Percentiles rank a stretch among this genome's conserved stretches.
Evolutionary conservation across 2,797 vertebrate species (phyloP).

Genomic region (Cirrhinus mrigala): DNA sequence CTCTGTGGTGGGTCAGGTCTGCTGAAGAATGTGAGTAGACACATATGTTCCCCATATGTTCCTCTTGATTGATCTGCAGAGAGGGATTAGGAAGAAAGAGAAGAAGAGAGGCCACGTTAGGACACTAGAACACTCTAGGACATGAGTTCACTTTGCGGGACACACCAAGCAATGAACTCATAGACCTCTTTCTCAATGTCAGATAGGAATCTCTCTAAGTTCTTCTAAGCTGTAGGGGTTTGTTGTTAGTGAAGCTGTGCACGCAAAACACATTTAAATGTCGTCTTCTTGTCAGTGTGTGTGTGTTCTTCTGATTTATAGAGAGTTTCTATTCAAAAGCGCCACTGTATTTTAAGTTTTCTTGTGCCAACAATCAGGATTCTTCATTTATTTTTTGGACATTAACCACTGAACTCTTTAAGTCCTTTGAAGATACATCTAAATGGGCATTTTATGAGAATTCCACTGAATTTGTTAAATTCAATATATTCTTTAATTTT

Average conservation of each 20-base stretch:
- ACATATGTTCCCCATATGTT: constrained; percentile 43
- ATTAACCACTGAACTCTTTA: constrained; percentile 22
- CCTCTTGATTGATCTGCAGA: constrained; percentile 4
- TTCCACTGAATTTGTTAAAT: constrained; percentile 19
- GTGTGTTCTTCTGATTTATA: constrained; percentile 4
- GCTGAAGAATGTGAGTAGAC: constrained; percentile 29
- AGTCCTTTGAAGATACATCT: constrained; percentile 36
- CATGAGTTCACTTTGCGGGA: constrained; percentile 40
- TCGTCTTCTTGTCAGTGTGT: constrained; percentile 6
- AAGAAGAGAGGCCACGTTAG: constrained; percentile 29
- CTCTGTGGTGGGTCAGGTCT: constrained; percentile 33
- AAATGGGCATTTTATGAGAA: constrained; percentile 12
- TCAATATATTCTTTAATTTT: constrained; percentile 9
- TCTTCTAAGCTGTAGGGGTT: constrained; percentile 23
- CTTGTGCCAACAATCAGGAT: neutral
- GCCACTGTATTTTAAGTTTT: neutral
- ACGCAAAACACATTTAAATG: constrained; percentile 1
- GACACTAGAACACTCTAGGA: constrained; percentile 25
- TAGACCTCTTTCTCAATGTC: constrained; percentile 26
- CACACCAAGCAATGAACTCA: constrained; percentile 34
- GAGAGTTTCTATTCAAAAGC: constrained; percentile 23
- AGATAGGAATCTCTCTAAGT: constrained; percentile 10
- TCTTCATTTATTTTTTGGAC: constrained; percentile 27
- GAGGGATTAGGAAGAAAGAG: constrained; percentile 24
- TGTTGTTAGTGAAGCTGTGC: constrained; percentile 17